A percentile compares a stretch with the other conserved stretches of the same genome.
Conservation (phyloP, 2,888 invertebrate genomes). For the Dichetophora obliterata region DNA sequence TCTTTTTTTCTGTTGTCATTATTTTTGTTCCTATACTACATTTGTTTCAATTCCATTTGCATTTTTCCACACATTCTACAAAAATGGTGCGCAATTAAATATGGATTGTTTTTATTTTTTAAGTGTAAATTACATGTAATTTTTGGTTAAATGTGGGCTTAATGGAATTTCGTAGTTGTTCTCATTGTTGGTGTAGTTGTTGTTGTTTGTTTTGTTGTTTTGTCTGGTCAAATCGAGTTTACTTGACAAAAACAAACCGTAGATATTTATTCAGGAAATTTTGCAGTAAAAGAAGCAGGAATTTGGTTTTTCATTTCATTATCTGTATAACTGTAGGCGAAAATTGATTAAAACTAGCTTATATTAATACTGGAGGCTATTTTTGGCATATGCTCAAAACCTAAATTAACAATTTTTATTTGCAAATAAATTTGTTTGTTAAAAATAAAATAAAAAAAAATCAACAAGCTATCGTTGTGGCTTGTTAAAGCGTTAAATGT, state of each 20-base stretch:
- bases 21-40: neutral
- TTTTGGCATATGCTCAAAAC: neutral
- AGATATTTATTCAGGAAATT: conserved; percentile 23
- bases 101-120: conserved; percentile 37
- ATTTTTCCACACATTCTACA: conserved; percentile 8
- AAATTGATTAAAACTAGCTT: conserved; percentile 31
- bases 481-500: no score
- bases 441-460: no score
- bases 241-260: neutral
- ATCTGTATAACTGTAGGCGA: conserved; percentile 28
- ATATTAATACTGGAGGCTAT: conserved; percentile 29
- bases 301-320: conserved; percentile 6
- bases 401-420: no score
- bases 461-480: no score
- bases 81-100: conserved; percentile 33
- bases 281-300: conserved; percentile 19
- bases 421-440: no score
- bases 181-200: conserved; percentile 47
- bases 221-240: conserved; percentile 17
- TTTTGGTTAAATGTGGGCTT: conserved; percentile 46
- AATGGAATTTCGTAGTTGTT: conserved; percentile 52
- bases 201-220: conserved; percentile 13
- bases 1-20: neutral
- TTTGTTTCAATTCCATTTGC: conserved; percentile 10
- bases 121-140: conserved; percentile 45